phyloP scores from a whole-genome alignment of 2,113 vertebrate genomes.

The Ginglymostoma cirratum region DNA sequence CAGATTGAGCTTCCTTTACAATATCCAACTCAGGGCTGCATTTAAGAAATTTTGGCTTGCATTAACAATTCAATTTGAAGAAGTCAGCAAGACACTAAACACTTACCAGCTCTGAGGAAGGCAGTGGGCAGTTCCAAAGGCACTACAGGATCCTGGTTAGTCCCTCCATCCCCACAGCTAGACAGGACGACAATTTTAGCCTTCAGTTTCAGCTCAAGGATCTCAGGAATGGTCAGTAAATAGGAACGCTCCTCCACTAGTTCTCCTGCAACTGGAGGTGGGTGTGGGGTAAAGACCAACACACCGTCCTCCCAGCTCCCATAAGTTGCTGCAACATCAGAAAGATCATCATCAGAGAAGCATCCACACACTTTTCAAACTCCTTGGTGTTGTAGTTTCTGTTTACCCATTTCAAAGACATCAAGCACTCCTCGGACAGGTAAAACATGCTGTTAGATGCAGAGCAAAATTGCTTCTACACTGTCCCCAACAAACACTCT shows the following conservation, averaged over 20 bases:
- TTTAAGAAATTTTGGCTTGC: background rate
- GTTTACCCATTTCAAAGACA: background rate
- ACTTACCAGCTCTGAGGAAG: slow-evolving; percentile 34
- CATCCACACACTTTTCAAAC: background rate
- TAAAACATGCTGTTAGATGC: background rate
- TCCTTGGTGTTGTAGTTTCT: background rate
- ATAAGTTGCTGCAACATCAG: slow-evolving; percentile 6
- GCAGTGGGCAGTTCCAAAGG: slow-evolving; percentile 25
- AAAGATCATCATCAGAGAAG: background rate
- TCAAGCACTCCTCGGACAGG: background rate
- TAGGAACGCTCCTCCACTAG: slow-evolving; percentile 8
- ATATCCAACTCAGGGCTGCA: background rate
- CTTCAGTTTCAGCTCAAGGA: slow-evolving; percentile 3
- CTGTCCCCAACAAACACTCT: background rate
- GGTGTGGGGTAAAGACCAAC: slow-evolving; percentile 14
- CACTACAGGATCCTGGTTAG: background rate
- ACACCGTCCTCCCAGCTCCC: slow-evolving; percentile 32
- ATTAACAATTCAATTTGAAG: background rate
- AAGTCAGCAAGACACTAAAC: background rate
- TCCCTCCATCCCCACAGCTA: slow-evolving; percentile 17
- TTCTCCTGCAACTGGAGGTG: background rate
- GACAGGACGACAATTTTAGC: slow-evolving; percentile 19
- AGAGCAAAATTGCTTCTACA: background rate
- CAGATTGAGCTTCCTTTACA: background rate
- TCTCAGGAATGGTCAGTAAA: slow-evolving; percentile 34